Evolutionary conservation across 2,113 vertebrate genomes (phyloP).

Genomic region (Prionailurus viverrinus): DNA sequence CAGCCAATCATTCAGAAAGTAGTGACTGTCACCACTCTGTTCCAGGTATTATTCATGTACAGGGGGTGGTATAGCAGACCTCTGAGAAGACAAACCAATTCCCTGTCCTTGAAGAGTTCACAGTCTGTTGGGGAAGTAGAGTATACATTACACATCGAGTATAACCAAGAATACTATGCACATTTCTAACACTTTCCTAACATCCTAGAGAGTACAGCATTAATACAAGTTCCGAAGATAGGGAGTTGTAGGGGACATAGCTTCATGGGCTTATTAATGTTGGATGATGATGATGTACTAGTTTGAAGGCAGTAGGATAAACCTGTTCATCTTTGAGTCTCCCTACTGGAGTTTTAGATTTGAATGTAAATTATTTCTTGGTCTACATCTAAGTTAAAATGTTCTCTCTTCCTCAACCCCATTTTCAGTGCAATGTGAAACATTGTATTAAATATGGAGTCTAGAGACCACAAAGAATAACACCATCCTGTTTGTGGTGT

Average conservation of each 20-base stretch:
- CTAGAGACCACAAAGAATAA: neutral
- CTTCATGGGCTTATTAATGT: neutral
- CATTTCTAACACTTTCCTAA: neutral
- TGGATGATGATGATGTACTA: neutral
- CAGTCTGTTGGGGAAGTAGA: neutral
- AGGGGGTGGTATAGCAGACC: neutral
- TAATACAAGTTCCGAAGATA: neutral
- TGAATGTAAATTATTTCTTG: conserved; percentile 19
- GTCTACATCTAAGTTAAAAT: neutral
- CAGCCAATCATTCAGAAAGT: neutral
- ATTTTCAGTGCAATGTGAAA: conserved; percentile 34
- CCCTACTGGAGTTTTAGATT: neutral
- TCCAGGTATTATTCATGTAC: neutral
- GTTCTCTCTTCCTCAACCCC: neutral
- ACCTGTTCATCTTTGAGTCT: neutral
- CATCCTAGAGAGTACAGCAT: neutral
- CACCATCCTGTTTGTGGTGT: neutral
- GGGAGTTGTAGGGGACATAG: neutral
- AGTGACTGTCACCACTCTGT: neutral
- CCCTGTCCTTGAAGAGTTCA: neutral
- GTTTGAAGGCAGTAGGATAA: neutral
- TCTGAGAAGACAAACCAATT: neutral
- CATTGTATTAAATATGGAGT: neutral
- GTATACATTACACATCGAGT: neutral
- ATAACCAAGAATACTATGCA: neutral